These are phyloP conservation scores for Pantherophis guttatus DNA, from an alignment of 2,113 vertebrate genomes.

Conservation along the genomic window DNA sequence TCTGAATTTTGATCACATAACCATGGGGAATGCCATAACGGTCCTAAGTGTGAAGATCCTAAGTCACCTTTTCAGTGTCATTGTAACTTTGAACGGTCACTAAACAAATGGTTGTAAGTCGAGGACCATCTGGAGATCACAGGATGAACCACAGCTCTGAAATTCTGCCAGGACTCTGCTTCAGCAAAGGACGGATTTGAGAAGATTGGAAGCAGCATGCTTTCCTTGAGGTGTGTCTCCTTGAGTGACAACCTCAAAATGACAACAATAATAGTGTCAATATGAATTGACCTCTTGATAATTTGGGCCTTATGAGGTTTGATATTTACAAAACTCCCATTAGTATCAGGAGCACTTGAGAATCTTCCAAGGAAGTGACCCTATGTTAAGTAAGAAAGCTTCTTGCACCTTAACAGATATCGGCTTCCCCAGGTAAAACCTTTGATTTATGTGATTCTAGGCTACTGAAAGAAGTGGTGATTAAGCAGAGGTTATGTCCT, in stretches of 20 bases:
- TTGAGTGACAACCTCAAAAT: not conserved
- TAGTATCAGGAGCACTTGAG: not conserved
- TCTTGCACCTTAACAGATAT: constrained; percentile 8
- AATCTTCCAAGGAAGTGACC: not conserved
- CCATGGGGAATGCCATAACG: too few species aligned
- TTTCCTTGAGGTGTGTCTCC: not conserved
- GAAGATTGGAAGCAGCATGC: not conserved
- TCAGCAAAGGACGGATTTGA: too few species aligned
- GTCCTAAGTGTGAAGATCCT: too few species aligned
- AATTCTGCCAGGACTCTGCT: not conserved
- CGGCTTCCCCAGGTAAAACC: constrained; percentile 12
- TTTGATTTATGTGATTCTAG: constrained; percentile 37
- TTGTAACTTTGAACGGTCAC: too few species aligned
- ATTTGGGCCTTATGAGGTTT: not conserved
- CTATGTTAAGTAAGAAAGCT: constrained; percentile 2
- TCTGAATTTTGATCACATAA: too few species aligned
- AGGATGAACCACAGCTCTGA: not conserved
- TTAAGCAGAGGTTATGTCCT: constrained; percentile 29
- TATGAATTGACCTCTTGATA: accelerated
- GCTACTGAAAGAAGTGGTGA: constrained; percentile 1
- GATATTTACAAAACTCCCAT: constrained; percentile 5
- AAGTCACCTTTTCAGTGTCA: too few species aligned
- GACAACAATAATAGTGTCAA: not conserved
- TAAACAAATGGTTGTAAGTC: too few species aligned
- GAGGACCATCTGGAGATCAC: not conserved